phyloP scores from a whole-genome alignment of 2,888 invertebrate genomes.

The Liodrosophila aerea region DNA sequence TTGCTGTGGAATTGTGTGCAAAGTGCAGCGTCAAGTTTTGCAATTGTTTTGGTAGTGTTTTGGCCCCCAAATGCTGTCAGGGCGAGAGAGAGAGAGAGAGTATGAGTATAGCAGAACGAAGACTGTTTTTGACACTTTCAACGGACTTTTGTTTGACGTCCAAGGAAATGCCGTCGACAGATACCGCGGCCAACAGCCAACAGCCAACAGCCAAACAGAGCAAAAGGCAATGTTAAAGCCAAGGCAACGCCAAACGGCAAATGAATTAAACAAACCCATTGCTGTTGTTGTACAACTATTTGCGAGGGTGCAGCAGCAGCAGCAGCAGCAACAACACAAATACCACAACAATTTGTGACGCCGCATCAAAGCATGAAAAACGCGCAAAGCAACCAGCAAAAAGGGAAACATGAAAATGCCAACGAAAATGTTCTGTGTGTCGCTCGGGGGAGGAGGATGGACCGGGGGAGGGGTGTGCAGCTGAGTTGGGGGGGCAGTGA shows the following conservation, averaged over 20 bases:
- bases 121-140: constrained; percentile 72
- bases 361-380: constrained; percentile 78
- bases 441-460: background rate
- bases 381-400: constrained; percentile 62
- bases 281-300: constrained; percentile 47
- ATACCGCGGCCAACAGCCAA: constrained; percentile 38
- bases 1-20: constrained; percentile 41
- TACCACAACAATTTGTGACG: constrained; percentile 79
- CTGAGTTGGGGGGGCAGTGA: constrained; percentile 8
- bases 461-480: background rate
- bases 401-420: constrained; percentile 52
- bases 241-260: constrained; percentile 47
- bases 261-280: constrained; percentile 57
- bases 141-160: constrained; percentile 63
- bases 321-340: constrained; percentile 47
- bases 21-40: constrained; percentile 57
- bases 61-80: background rate
- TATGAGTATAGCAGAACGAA: constrained; percentile 5
- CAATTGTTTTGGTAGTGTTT: constrained; percentile 28
- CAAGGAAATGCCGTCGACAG: constrained; percentile 54
- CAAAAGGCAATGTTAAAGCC: constrained; percentile 34
- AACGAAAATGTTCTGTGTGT: constrained; percentile 21
- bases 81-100: background rate
- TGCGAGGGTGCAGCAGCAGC: constrained; percentile 49
- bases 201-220: constrained; percentile 15